Evolutionary conservation across 2,797 vertebrate genomes (phyloP).

Genomic region (Phataginus tricuspis): DNA sequence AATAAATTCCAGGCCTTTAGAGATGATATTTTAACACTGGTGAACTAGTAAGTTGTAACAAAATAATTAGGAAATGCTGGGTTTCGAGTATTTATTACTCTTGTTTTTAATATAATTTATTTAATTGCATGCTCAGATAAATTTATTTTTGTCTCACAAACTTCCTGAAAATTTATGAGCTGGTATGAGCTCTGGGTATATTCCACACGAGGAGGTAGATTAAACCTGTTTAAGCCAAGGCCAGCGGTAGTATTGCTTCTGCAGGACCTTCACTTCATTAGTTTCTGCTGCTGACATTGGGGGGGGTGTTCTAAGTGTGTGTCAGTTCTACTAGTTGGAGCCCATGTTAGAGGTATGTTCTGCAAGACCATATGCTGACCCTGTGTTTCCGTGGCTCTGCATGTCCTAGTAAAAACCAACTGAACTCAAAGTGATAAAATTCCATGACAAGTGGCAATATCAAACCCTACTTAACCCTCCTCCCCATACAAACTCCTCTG

Average conservation of each 20-base stretch:
- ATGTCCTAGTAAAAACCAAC: background rate
- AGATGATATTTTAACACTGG: background rate
- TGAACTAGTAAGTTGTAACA: background rate
- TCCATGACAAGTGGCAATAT: background rate
- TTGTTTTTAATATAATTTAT: constrained; percentile 32
- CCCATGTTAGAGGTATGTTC: background rate
- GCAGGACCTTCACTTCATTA: background rate
- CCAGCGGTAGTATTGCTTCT: background rate
- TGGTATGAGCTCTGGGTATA: background rate
- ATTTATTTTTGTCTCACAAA: background rate
- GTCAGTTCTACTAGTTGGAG: background rate
- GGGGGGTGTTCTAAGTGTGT: background rate
- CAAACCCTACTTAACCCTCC: background rate
- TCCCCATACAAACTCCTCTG: background rate
- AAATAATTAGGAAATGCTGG: background rate
- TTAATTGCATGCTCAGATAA: no score
- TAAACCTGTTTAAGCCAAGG: background rate
- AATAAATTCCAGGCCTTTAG: background rate
- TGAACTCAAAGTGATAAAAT: background rate
- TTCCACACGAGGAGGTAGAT: background rate
- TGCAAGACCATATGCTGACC: background rate
- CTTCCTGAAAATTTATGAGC: background rate
- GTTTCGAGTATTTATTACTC: background rate
- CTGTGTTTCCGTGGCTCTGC: background rate
- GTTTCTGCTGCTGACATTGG: background rate